Evolutionary conservation across 2,113 vertebrate genomes (phyloP).

Genomic region (Lycaon pictus): DNA sequence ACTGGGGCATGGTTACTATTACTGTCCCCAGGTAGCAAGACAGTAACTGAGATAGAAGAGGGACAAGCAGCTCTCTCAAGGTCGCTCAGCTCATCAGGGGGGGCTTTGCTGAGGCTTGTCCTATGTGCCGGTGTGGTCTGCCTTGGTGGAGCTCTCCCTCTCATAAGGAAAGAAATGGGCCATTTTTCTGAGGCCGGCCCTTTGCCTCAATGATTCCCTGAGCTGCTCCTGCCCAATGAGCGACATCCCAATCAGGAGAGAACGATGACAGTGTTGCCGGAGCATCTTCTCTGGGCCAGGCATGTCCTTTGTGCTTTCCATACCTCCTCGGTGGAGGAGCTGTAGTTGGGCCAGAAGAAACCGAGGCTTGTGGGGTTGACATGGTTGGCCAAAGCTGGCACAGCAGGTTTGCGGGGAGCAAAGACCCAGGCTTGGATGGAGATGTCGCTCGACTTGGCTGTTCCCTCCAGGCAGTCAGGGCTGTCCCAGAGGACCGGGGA

Average conservation of each 20-base stretch:
- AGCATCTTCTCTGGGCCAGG: rapidly evolving
- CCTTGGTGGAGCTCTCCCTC: not conserved
- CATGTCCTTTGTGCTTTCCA: rapidly evolving
- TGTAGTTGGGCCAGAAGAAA: not conserved
- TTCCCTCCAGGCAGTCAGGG: not conserved
- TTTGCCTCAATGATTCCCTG: not conserved
- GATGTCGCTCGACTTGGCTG: not conserved
- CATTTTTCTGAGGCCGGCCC: not conserved
- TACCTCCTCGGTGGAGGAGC: rapidly evolving
- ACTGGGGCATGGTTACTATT: not conserved
- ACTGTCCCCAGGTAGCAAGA: not conserved
- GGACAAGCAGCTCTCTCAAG: rapidly evolving
- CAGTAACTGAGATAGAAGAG: too few relatives aligned
- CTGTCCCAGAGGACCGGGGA: not conserved
- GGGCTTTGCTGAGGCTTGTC: not conserved
- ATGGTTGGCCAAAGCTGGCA: not conserved
- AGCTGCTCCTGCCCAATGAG: not conserved
- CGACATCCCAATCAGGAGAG: not conserved
- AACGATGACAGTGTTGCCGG: rapidly evolving
- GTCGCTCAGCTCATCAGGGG: rapidly evolving
- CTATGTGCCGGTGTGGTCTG: rapidly evolving
- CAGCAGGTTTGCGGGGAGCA: not conserved
- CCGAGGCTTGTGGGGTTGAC: rapidly evolving
- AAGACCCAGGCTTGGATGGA: not conserved
- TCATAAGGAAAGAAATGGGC: not conserved